phyloP scores from a whole-genome alignment of 2,113 vertebrate genomes.

The Sialia sialis region DNA sequence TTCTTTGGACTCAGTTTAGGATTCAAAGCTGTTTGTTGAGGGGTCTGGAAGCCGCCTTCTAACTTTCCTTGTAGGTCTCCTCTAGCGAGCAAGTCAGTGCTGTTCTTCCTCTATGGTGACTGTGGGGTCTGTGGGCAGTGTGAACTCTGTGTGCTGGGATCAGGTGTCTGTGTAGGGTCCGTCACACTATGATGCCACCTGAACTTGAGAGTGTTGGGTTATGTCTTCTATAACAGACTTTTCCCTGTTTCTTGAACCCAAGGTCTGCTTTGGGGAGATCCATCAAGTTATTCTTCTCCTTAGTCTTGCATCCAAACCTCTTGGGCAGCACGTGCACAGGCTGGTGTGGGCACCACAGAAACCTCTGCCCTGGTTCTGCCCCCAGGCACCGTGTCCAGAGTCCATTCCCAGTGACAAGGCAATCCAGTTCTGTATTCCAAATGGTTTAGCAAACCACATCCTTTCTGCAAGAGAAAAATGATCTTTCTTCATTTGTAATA shows the following conservation, averaged over 20 bases:
- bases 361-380: background rate
- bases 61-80: background rate
- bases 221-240: background rate
- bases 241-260: background rate
- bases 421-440: background rate
- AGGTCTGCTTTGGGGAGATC: background rate
- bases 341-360: background rate
- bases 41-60: background rate
- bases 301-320: background rate
- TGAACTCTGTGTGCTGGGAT: background rate
- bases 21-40: background rate
- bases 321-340: background rate
- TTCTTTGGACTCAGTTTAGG: background rate
- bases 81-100: background rate
- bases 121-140: background rate
- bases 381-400: background rate
- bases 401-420: background rate
- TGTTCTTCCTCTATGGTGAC: background rate
- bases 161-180: background rate
- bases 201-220: background rate
- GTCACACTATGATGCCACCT: background rate
- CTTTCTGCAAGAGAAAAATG: constrained; percentile 31
- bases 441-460: constrained; percentile 46
- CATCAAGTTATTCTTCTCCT: background rate
- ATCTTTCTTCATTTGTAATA: constrained; percentile 42